phyloP scores from a whole-genome alignment of 2,888 invertebrate genomes.

The Ophioninae sp. region DNA sequence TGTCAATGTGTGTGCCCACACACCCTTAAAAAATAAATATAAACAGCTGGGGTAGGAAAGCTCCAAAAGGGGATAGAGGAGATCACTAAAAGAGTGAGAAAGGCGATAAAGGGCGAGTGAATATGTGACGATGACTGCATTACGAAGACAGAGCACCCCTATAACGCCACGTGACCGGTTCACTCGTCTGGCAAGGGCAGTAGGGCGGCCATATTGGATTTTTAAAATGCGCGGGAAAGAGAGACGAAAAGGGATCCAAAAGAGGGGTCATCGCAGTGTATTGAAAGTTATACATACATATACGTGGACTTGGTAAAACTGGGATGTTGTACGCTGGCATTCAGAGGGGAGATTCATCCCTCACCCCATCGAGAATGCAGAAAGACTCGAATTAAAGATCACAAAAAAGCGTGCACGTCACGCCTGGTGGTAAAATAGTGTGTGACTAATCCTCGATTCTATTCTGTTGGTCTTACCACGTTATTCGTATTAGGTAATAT shows the following conservation, averaged over 20 bases:
- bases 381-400: constrained; percentile 75
- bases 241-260: constrained; percentile 33
- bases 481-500: constrained; percentile 38
- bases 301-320: constrained; percentile 20
- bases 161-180: constrained; percentile 77
- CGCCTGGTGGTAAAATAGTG: constrained; percentile 80
- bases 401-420: constrained; percentile 76
- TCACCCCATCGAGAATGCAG: constrained; percentile 48
- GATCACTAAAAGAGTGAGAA: constrained; percentile 56
- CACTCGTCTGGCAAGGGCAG: constrained; percentile 27
- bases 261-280: constrained; percentile 49
- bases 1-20: neutral
- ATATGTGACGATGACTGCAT: constrained; percentile 70
- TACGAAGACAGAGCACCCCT: constrained; percentile 73
- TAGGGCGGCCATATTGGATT: constrained; percentile 73
- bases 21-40: constrained; percentile 16
- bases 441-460: constrained; percentile 79
- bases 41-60: constrained; percentile 33
- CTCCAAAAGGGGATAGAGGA: constrained; percentile 10
- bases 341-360: constrained; percentile 52
- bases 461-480: constrained; percentile 59
- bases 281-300: constrained; percentile 36
- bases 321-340: constrained; percentile 61
- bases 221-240: constrained; percentile 76
- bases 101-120: constrained; percentile 58